Base-by-base conservation (phyloP, 2,113 vertebrate species). In the Triplophysa tibetana region DNA sequence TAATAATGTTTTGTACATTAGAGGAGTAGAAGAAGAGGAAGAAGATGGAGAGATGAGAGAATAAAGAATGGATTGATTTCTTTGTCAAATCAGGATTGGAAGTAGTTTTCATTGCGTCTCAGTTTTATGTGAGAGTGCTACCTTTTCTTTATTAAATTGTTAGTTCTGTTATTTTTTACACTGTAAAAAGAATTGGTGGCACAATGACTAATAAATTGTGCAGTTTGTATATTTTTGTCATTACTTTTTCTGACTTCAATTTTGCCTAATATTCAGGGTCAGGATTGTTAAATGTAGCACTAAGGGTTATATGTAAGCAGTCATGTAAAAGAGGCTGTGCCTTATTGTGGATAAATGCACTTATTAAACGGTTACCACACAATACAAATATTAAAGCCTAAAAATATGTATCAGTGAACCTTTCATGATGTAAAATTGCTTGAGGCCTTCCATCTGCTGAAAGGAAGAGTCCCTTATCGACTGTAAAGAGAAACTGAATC, bases 21-120 rank as follows among this genome's bases (percentile, higher is more conserved):
- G 97, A 92, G 97, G 98, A 29, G 97, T 99, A 70, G 98, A 99
- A 91, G 97, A 99, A 84, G 98, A 99, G 72, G 97, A 99, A 85
- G 98, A 99, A 91, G 98, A 99, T 69, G 97, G 97, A 85, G 97
- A 99, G 88, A 99, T 98, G 97, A 95, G 97, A 90, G 98, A 99
- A 91, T 98, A 94, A 92, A 61, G 83, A 29, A 33, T 67, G 0
- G 0, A 17, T 13, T 41, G 77, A 6, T 19, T 74, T 58, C 29
- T 45, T 84, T 45, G 67, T 26, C n/a, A 45, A 56, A 50, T 54
- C 8, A 0, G 19, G 54, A 29, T 54, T 45, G 70, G 8, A 60
- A 62, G 70, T 68, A 48, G 64, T 83, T 83, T 64, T n/a, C 38
- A 43, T 74, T 83, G 41, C 83, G 79, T 81, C 43, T 58, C 41